Conservation (phyloP, 2,113 vertebrate species). For the Thalassarche chlororhynchos region DNA sequence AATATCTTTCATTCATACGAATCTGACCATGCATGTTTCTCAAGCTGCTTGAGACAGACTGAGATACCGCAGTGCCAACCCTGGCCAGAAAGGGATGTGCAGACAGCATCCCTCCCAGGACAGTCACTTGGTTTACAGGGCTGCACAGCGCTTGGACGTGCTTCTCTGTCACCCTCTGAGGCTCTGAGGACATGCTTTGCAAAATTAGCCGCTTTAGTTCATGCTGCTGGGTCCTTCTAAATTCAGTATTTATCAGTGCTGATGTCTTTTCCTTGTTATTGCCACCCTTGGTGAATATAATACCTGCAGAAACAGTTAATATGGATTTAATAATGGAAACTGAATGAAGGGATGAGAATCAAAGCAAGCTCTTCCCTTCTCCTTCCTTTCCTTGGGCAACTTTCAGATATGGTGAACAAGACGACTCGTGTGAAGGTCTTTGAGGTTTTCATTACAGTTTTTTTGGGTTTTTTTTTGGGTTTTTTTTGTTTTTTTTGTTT, state of each 20-base stretch:
- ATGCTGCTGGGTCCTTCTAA: neutral
- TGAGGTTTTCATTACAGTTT: neutral
- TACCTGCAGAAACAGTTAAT: neutral
- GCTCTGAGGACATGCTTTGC: neutral
- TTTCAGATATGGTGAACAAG: neutral
- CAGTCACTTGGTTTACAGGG: neutral
- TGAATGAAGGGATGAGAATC: neutral
- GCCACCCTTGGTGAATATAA: neutral
- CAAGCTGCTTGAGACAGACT: neutral
- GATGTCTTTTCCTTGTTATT: neutral
- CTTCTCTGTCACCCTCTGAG: neutral
- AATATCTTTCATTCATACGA: neutral
- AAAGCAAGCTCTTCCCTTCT: neutral
- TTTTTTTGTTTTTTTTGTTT: too few relatives aligned
- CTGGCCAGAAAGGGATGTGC: neutral
- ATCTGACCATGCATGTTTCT: fast-evolving
- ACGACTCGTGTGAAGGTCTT: neutral
- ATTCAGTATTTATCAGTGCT: neutral
- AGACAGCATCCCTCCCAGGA: neutral
- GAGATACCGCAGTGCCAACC: neutral
- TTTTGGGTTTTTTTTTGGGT: too few relatives aligned
- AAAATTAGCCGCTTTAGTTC: neutral
- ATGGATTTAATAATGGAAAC: neutral
- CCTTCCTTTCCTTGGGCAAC: neutral
- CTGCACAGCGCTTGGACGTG: neutral